phyloP scores from a whole-genome alignment of 2,113 vertebrate species.

The Ailuropoda melanoleuca region DNA sequence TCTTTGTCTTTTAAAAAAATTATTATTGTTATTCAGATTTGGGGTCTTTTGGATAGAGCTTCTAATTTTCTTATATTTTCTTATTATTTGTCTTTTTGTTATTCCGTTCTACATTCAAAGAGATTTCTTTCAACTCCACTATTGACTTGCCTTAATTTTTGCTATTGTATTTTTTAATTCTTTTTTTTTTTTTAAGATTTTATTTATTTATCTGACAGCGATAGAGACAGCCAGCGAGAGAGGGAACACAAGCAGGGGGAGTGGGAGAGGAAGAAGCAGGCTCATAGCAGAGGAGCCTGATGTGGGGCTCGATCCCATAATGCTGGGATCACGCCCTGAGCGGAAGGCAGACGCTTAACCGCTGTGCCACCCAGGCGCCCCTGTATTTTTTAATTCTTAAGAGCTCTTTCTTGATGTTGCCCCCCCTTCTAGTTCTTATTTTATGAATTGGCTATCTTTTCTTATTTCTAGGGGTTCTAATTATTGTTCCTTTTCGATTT shows the following conservation, averaged over 20 bases:
- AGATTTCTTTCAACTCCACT: not conserved
- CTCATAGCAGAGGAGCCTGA: too few relatives aligned
- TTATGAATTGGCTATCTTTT: not conserved
- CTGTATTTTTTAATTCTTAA: not conserved
- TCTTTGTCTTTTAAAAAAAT: not conserved
- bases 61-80: not conserved
- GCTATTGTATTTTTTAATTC: not conserved
- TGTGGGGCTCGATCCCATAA: too few relatives aligned
- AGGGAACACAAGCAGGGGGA: too few relatives aligned
- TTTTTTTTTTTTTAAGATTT: too few relatives aligned
- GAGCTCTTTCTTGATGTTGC: not conserved
- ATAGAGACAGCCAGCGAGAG: too few relatives aligned
- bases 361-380: too few relatives aligned
- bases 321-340: too few relatives aligned
- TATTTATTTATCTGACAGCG: too few relatives aligned
- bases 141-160: not conserved
- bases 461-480: not conserved
- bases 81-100: not conserved
- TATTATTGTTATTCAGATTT: not conserved
- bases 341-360: too few relatives aligned
- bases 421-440: not conserved
- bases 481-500: not conserved
- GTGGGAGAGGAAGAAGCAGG: too few relatives aligned
- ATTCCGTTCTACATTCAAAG: not conserved
- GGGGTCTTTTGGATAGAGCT: not conserved